A percentile compares a stretch with the other conserved stretches of the same genome.
Conservation (phyloP, 1,140 invertebrate genomes). For the Drosophila albomicans region DNA sequence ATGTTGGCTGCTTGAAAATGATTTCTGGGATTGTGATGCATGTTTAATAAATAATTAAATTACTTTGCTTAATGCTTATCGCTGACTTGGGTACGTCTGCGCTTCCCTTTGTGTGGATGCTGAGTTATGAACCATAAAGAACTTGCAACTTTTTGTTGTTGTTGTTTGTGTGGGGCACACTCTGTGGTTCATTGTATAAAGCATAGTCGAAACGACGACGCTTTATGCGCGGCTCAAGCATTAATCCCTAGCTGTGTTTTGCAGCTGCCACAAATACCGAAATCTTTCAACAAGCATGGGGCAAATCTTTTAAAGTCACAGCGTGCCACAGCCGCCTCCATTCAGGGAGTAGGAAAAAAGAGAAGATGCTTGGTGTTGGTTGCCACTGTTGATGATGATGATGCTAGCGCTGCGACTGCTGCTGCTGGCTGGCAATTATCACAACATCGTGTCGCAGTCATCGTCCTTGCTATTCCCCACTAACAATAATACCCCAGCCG, state of each 20-base stretch:
- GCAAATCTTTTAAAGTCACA: slow-evolving; percentile 70
- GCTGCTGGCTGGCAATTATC: slow-evolving; percentile 72
- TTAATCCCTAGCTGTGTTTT: slow-evolving; percentile 65
- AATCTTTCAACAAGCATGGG: slow-evolving; percentile 49
- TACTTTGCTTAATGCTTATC: slow-evolving; percentile 37
- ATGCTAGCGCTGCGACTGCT: neutral
- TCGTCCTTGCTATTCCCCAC: slow-evolving; percentile 51
- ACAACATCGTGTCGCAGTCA: slow-evolving; percentile 81
- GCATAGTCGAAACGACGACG: slow-evolving; percentile 53
- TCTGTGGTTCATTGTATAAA: slow-evolving; percentile 37
- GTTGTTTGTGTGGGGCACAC: slow-evolving; percentile 16
- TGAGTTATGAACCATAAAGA: slow-evolving; percentile 52
- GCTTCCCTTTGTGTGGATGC: slow-evolving; percentile 21
- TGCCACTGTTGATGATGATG: slow-evolving; percentile 4
- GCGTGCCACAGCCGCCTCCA: slow-evolving; percentile 13
- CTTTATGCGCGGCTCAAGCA: slow-evolving; percentile 68
- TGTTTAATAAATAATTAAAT: slow-evolving; percentile 38
- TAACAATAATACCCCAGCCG: slow-evolving; percentile 59
- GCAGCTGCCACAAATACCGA: slow-evolving; percentile 59
- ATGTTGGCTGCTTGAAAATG: neutral
- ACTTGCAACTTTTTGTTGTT: slow-evolving; percentile 36
- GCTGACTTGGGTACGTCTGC: slow-evolving; percentile 12
- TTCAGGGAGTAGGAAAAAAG: neutral
- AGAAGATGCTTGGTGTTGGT: slow-evolving; percentile 2
- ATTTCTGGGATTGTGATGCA: slow-evolving; percentile 1